Base-by-base conservation (phyloP, 2,888 invertebrate species). In the Hemicrepidius hirtus region DNA sequence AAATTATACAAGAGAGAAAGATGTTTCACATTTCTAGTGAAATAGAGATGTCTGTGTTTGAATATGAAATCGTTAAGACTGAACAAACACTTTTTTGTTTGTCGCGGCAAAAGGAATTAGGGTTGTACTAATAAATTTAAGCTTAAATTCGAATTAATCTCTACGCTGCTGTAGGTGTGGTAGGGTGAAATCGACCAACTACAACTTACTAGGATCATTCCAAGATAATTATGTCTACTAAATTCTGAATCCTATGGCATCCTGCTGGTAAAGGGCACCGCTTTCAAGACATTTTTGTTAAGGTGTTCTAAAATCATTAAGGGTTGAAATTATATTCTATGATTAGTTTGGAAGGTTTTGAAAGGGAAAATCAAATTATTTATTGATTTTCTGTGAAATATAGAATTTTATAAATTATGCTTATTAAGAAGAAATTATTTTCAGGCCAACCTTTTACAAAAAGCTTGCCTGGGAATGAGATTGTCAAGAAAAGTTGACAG, bases 401-500 rank as follows among this genome's bases (percentile, higher is more conserved):
- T n/a, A n/a, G 13, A 3, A 44, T 44, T 44, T 16, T 18, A 13
- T 13, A 44, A 44, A 13, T 16, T 44, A 13, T 13, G 6, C 13
- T 44, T 13, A 44, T 3, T 9, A 13, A 9, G 5, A 13, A 16
- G 24, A 5, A 3, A 16, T 44, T 32, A 32, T 46, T 55, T 16
- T 13, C n/a, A 40, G 16, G 18, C 35, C 21, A 10, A 21, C 40
- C 44, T 60, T 41, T n/a, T 21, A 9, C 7, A 12, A n/a, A n/a
- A 41, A 41, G 4, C 60, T 40, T n/a, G n/a, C 10, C 18, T 10
- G 1, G 59, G 32, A 16, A 13, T 12, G n/a, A 35, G 16, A 57
- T 21, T 32, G 46, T 16, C 32, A 46, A 59, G 68, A 68, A 49
- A 68, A 49, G 37, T 46, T 50, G 68, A 68, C 68, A 68, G 59